These are phyloP conservation scores for Camptogramma bilineatum DNA, from an alignment of 2,888 invertebrate genomes.

Conservation along the genomic window DNA sequence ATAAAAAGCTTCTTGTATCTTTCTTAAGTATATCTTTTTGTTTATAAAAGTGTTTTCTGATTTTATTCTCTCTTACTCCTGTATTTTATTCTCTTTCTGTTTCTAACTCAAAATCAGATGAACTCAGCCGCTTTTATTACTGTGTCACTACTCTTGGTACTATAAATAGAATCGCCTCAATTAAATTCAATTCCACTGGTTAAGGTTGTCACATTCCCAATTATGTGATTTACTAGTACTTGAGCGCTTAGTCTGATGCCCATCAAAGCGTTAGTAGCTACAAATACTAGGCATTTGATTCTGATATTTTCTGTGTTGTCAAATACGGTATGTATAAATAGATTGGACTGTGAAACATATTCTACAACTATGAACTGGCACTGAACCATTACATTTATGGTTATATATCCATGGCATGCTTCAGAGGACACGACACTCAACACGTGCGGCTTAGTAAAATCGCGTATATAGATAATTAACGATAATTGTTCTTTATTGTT, in stretches of 20 bases:
- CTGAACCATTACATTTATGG: neutral
- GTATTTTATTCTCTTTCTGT: neutral
- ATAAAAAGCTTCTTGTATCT: too few relatives aligned
- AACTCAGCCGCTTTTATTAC: conserved; percentile 9
- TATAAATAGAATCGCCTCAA: conserved; percentile 77
- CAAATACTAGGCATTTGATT: neutral
- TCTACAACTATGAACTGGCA: neutral
- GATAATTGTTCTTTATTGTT: conserved; percentile 68
- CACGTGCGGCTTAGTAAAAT: conserved; percentile 58
- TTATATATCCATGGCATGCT: neutral
- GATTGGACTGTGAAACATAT: neutral
- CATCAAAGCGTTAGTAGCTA: conserved; percentile 13
- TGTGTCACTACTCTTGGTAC: conserved; percentile 40
- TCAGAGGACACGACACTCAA: conserved; percentile 25
- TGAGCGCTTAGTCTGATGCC: conserved; percentile 11
- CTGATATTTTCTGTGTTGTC: neutral
- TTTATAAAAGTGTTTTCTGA: too few relatives aligned
- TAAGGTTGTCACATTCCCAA: conserved; percentile 74
- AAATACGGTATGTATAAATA: neutral
- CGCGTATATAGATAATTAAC: conserved; percentile 69
- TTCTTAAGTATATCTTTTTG: too few relatives aligned
- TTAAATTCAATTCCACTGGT: conserved; percentile 77
- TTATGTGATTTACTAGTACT: conserved; percentile 72
- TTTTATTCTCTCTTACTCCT: too few relatives aligned
- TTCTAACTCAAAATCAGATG: neutral